Base-by-base conservation (phyloP, 2,888 invertebrate genomes). In the Myathropa florea region DNA sequence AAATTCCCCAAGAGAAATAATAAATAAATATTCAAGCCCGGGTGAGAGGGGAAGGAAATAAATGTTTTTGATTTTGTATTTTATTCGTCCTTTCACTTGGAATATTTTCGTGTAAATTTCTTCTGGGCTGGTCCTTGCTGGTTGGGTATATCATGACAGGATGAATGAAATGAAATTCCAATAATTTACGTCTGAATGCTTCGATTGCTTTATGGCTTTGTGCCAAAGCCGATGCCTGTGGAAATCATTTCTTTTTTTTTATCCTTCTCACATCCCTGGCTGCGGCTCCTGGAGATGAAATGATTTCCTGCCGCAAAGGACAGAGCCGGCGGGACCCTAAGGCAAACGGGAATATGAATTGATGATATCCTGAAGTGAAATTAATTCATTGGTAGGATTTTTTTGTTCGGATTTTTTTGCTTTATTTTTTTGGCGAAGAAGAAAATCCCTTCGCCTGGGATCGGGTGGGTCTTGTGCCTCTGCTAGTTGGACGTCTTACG, bases 141-240 rank as follows among this genome's bases (percentile, higher is more conserved):
- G 70, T 55, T 60, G 71, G 73, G 64, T 77, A 70, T 85, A 70
- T 85, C 68, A 76, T 70, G 72, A 82, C 77, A 85, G 68, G 64
- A 81, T 73, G 72, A 85, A 82, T 73, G 77, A 80, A 85, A 85
- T 82, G 82, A 73, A 82, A 85, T 85, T 85, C 77, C 85, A 82
- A 85, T 85, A 85, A 82, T 82, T 85, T 77, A 85, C 77, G 82
- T 82, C 82, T 85, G 85, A 85, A 85, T 77, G 85, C 85, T 82
- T 85, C 85, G 85, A 82, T 82, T 85, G 77, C 82, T 85, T 85
- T 85, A 85, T 82, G 85, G 85, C 77, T 82, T 85, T 77, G 68
- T 82, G 82, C 82, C 84, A 81, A 81, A 68, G 68, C 67, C 67
- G 55, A 80, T 80, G 68, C 76, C 80, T 70, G 72, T 81, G 57